phyloP scores from a whole-genome alignment of 1,140 invertebrate species.

The Psix sp. region DNA sequence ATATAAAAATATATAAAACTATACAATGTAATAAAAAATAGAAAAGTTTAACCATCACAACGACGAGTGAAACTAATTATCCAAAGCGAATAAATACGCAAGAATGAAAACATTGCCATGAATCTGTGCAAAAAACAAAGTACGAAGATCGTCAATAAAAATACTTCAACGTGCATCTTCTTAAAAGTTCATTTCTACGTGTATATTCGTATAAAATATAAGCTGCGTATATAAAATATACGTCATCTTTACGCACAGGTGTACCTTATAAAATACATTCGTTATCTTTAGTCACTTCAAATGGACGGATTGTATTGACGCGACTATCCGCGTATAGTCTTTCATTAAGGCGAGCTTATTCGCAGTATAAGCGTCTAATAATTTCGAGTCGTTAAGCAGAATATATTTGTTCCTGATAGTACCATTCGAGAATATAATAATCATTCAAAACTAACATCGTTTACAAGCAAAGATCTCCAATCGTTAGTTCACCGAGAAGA shows the following conservation, averaged over 20 bases:
- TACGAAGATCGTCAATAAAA: not conserved
- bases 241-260: conserved; percentile 2
- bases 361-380: conserved; percentile 3
- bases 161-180: not conserved
- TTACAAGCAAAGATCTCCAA: not conserved
- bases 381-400: not conserved
- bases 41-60: conserved; percentile 14
- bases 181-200: not conserved
- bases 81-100: too few relatives aligned
- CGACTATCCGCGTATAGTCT: conserved; percentile 21
- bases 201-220: not conserved
- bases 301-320: conserved; percentile 26
- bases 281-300: not conserved
- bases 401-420: not conserved
- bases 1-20: conserved; percentile 26
- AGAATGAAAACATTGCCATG: too few relatives aligned
- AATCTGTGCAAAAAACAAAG: conserved; percentile 1
- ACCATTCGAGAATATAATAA: conserved; percentile 4
- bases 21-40: conserved; percentile 22
- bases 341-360: conserved; percentile 18
- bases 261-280: conserved; percentile 16
- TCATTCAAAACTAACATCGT: not conserved
- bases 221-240: conserved; percentile 18
- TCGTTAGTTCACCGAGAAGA: too few relatives aligned
- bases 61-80: too few relatives aligned